A percentile compares a stretch with the other conserved stretches of the same genome.
phyloP scores from a whole-genome alignment of 2,113 vertebrate species.

The Aythya baeri region DNA sequence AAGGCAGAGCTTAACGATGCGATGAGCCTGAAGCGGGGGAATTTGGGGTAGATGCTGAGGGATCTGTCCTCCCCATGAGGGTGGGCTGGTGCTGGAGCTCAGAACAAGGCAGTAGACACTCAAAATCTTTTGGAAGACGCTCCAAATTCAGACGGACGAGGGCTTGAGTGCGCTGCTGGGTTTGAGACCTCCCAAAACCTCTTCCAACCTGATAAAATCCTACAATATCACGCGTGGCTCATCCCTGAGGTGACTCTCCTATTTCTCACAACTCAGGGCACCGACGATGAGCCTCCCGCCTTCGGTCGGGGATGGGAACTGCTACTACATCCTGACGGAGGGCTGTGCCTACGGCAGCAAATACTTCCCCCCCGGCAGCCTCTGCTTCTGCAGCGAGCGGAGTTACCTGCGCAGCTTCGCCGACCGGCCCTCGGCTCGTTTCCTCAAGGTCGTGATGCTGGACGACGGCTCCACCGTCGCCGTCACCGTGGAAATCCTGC shows the following conservation, averaged over 20 bases:
- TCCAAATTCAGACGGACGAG: neutral
- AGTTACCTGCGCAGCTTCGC: neutral
- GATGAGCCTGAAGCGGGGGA: neutral
- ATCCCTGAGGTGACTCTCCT: neutral
- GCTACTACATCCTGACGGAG: slow-evolving; percentile 79
- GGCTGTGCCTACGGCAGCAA: neutral
- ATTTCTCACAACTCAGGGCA: neutral
- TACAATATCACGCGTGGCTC: rapidly evolving
- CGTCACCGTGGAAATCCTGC: neutral
- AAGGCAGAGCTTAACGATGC: neutral
- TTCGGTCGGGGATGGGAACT: neutral
- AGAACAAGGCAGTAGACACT: neutral
- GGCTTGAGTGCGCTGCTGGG: rapidly evolving
- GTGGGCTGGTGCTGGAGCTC: neutral
- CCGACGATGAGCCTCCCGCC: neutral
- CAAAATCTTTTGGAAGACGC: too few relatives aligned
- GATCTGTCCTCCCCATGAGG: neutral
- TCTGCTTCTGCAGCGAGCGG: slow-evolving; percentile 67
- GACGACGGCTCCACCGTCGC: rapidly evolving
- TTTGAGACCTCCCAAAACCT: neutral
- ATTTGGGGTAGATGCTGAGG: neutral
- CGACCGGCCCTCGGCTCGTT: rapidly evolving
- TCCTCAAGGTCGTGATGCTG: slow-evolving; percentile 22
- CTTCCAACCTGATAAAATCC: neutral
- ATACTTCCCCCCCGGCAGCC: slow-evolving; percentile 31